Base-by-base conservation (phyloP, 2,797 vertebrate genomes). In the Anguilla obscura region DNA sequence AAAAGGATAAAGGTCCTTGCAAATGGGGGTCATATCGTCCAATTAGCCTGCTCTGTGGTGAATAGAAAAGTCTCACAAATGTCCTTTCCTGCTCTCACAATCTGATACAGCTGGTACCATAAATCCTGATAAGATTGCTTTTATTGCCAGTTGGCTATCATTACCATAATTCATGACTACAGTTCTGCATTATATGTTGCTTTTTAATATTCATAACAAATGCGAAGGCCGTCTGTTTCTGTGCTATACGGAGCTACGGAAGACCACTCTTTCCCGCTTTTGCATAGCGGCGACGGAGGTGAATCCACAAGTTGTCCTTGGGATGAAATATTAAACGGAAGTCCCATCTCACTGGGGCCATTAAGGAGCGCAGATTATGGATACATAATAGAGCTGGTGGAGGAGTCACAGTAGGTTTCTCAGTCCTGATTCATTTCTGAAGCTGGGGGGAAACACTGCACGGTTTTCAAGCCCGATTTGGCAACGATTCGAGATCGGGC, bases 41-140 rank as follows among this genome's bases (percentile, higher is more conserved):
- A 82, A 82, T 82, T 82, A 82, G 40, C 79, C 79, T 50, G 79
- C 79, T 82, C 79, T 50, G 79, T 21, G 24, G 79, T 82, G 79
- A 82, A 45, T 82, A 50, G 10, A 82, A 82, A 50, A 50, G 6
- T 82, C 40, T 82, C 18, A 3, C 74, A 79, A 79, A 79, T 18
- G 74, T 79, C 79, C 45, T 82, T 1, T 24, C 40, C 9, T 82
- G 18, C 79, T 50, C 45, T 50, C 40, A 18, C 5, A 50, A 82
- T 82, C 40, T 48, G 79, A 82, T 82, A n/a, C 79, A 82, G 79
- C 79, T n/a, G 24, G 10, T 50, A 50, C 7, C 45, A 82, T 82
- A 48, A 82, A 82, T 82, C 45, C 79, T 24, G 79, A 82, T 24
- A 50, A 82, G 79, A 50, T 21, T n/a, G 40, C 40, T 24, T 48